Percentiles rank a stretch among this genome's conserved stretches.
phyloP scores from a whole-genome alignment of 1,140 invertebrate species.

The Phymorhynchus buccinoides region DNA sequence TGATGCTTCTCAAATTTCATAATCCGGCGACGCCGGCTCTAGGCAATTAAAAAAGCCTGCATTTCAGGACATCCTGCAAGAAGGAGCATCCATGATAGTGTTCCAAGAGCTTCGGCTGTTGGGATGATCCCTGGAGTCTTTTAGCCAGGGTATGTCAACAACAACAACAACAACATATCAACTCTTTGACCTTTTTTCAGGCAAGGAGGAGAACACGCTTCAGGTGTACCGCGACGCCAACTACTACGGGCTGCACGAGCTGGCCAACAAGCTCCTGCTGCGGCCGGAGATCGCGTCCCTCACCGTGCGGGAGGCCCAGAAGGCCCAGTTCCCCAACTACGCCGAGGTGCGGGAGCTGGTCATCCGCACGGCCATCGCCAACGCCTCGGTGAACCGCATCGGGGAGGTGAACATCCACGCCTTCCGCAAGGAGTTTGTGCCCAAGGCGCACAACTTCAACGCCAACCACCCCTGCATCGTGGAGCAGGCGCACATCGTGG shows the following conservation, averaged over 20 bases:
- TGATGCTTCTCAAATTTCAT: no score
- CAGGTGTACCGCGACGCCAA: slow-evolving; percentile 63
- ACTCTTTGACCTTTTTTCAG: no score
- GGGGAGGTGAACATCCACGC: slow-evolving; percentile 66
- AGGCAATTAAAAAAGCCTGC: no score
- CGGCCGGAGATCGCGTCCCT: slow-evolving; percentile 60
- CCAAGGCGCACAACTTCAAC: slow-evolving; percentile 63
- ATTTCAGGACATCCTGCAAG: no score
- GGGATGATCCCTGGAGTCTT: no score
- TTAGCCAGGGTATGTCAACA: no score
- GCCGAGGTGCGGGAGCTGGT: slow-evolving; percentile 56
- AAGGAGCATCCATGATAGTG: no score
- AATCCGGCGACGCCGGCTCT: no score
- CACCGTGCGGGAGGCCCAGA: slow-evolving; percentile 62
- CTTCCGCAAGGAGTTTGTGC: slow-evolving; percentile 62
- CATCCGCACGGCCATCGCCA: slow-evolving; percentile 60
- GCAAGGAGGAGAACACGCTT: slow-evolving; percentile 56
- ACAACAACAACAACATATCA: no score
- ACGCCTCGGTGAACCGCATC: slow-evolving; percentile 58
- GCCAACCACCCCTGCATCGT: slow-evolving; percentile 64
- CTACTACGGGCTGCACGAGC: slow-evolving; percentile 65
- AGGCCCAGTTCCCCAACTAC: slow-evolving; percentile 65
- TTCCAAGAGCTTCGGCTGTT: no score
- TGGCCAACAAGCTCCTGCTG: slow-evolving; percentile 59
- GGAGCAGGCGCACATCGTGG: slow-evolving; percentile 61